These are phyloP conservation scores for Iselma pallidipennis DNA, from an alignment of 2,888 invertebrate species.

Conservation along the genomic window DNA sequence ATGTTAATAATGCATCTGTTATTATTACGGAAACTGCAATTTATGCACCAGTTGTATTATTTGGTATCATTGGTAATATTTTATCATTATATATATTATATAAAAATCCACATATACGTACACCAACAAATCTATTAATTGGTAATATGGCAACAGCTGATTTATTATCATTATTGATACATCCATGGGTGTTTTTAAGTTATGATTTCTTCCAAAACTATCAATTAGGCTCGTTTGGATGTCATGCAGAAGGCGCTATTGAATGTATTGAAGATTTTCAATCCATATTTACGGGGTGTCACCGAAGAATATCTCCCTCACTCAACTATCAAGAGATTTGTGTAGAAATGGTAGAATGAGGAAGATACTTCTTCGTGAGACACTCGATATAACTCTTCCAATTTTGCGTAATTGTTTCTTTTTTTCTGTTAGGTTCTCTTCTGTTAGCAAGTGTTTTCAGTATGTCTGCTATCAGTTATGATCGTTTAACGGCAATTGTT, in stretches of 20 bases:
- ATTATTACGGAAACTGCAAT: slow-evolving; percentile 64
- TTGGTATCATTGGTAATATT: slow-evolving; percentile 70
- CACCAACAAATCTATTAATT: slow-evolving; percentile 73
- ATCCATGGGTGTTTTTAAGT: slow-evolving; percentile 76
- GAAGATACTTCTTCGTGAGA: no score
- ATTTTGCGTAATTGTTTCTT: no score
- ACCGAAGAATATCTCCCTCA: no score
- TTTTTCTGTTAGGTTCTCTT: slow-evolving; percentile 65
- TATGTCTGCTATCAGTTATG: slow-evolving; percentile 78
- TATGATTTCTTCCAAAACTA: slow-evolving; percentile 78
- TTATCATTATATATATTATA: slow-evolving; percentile 67
- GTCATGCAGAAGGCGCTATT: slow-evolving; percentile 75
- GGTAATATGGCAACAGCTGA: slow-evolving; percentile 77
- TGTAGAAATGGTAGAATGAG: no score
- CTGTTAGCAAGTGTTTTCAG: slow-evolving; percentile 78
- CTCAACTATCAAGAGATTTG: no score
- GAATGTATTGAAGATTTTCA: slow-evolving; percentile 60
- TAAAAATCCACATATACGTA: slow-evolving; percentile 66
- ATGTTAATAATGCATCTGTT: slow-evolving; percentile 62
- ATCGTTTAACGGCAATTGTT: slow-evolving; percentile 80
- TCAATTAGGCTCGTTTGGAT: slow-evolving; percentile 72
- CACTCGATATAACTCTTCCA: no score
- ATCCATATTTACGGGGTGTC: slow-evolving; percentile 8
- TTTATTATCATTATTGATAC: slow-evolving; percentile 66
- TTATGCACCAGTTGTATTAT: slow-evolving; percentile 64